phyloP scores from a whole-genome alignment of 2,797 vertebrate species.

The Leuciscus waleckii region DNA sequence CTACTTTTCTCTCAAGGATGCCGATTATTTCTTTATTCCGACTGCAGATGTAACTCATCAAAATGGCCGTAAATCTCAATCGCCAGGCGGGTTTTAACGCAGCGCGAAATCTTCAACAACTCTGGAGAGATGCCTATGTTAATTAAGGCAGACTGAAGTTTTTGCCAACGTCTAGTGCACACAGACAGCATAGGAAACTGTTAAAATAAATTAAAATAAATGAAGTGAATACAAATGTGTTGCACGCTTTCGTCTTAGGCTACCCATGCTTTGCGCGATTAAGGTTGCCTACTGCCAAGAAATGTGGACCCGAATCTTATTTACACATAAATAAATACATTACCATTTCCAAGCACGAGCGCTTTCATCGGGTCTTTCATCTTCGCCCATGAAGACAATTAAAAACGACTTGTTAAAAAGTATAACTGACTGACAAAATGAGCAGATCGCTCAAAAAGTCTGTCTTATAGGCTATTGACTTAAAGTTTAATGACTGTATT shows the following conservation, averaged over 20 bases:
- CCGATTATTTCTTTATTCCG: constrained; percentile 18
- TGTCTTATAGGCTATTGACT: neutral
- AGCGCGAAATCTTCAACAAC: constrained; percentile 4
- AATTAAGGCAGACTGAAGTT: neutral
- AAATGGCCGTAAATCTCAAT: constrained; percentile 5
- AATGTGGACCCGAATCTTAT: neutral
- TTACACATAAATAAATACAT: neutral
- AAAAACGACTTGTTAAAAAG: neutral
- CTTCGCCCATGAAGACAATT: neutral
- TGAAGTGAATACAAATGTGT: neutral
- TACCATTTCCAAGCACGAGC: neutral
- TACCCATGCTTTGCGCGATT: neutral
- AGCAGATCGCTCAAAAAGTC: neutral
- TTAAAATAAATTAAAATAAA: neutral
- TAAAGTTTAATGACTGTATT: constrained; percentile 12
- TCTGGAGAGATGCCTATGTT: neutral
- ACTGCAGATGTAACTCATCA: constrained; percentile 24
- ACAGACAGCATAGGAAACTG: neutral
- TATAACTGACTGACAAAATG: neutral
- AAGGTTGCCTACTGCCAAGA: neutral
- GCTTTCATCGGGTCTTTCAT: neutral
- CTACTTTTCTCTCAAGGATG: neutral
- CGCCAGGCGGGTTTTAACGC: constrained; percentile 3
- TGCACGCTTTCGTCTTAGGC: neutral
- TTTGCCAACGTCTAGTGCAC: neutral